phyloP scores from a whole-genome alignment of 2,113 vertebrate genomes.

The Lycaon pictus region DNA sequence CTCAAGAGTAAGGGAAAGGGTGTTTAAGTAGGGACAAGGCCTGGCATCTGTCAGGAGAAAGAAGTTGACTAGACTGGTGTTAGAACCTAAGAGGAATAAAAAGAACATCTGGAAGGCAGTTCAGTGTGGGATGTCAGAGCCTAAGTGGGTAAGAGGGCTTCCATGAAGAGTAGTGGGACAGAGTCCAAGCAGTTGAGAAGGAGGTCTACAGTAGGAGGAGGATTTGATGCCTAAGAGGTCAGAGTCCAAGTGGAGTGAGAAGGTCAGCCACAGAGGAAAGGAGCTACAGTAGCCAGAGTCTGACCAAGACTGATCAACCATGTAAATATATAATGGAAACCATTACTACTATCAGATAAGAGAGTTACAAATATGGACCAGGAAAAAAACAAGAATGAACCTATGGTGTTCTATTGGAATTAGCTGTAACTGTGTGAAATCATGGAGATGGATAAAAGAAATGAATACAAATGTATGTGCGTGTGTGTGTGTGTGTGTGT shows the following conservation, averaged over 20 bases:
- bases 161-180: neutral
- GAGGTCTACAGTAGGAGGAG: neutral
- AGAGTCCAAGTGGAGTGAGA: neutral
- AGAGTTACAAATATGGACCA: neutral
- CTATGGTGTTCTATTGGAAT: neutral
- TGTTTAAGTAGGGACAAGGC: neutral
- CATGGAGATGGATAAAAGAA: neutral
- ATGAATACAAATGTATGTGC: neutral
- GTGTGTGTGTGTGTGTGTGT: neutral
- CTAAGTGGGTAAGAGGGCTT: neutral
- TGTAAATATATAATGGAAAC: neutral
- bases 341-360: neutral
- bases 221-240: neutral
- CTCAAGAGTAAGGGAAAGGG: neutral
- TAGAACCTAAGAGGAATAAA: neutral
- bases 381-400: constrained; percentile 16
- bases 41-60: neutral
- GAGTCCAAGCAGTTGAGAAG: neutral
- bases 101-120: neutral
- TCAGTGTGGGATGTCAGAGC: neutral
- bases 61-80: neutral
- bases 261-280: neutral
- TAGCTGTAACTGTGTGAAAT: neutral
- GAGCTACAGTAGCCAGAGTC: neutral
- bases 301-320: neutral